A percentile compares a stretch with the other conserved stretches of the same genome.
Evolutionary conservation across 2,113 vertebrate species (phyloP).

Genomic region (Sakesphorus luctuosus): DNA sequence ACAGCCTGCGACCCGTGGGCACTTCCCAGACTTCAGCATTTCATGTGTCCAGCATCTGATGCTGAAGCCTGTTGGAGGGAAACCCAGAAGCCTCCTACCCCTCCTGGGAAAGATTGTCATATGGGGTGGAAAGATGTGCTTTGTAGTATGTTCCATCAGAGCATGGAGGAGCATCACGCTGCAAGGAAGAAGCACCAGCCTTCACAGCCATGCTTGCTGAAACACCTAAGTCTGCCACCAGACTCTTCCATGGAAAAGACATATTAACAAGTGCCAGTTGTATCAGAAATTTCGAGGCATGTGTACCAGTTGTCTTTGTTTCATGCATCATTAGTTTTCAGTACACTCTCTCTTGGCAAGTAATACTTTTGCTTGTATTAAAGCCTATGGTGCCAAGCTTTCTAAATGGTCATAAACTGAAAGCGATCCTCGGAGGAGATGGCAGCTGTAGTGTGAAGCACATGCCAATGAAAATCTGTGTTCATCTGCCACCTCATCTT

Average conservation of each 20-base stretch:
- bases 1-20: not conserved
- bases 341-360: not conserved
- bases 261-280: not conserved
- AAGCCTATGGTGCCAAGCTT: not conserved
- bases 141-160: not conserved
- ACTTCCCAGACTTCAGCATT: not conserved
- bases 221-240: not conserved
- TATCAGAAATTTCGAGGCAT: not conserved
- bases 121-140: rapidly evolving
- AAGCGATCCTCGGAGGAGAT: not conserved
- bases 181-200: not conserved
- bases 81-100: rapidly evolving
- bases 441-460: not conserved
- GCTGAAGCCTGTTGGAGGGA: not conserved
- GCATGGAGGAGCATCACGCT: rapidly evolving
- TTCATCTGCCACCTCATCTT: not conserved
- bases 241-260: not conserved
- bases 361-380: not conserved
- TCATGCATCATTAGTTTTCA: not conserved
- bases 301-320: not conserved
- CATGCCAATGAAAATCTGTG: not conserved
- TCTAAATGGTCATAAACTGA: not conserved
- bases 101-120: rapidly evolving
- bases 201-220: not conserved
- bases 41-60: not conserved